Base-by-base conservation (phyloP, 2,888 invertebrate genomes). In the Ametastegia equiseti region DNA sequence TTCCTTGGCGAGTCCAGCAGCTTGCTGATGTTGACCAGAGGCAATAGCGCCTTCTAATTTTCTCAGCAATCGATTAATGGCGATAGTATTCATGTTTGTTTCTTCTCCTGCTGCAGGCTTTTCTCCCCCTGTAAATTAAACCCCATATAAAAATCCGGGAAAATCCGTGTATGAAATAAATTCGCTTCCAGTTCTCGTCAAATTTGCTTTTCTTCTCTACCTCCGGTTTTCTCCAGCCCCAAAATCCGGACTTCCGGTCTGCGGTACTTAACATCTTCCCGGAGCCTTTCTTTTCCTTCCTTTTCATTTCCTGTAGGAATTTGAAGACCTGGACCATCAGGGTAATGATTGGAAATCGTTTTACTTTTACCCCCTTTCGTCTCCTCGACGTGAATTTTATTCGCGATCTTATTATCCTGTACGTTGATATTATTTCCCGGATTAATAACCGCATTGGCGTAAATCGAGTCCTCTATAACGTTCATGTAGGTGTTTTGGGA, bases 11-110 rank as follows among this genome's bases (percentile, higher is more conserved):
- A 96, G 94, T 83, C 94, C 94, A 0, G 97, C 95, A 1, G 97
- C 97, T 85, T 95, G 94, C 75, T 93, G 93, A 91, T 96, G 94
- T 87, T 97, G 95, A 7, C 97, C 97, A 88, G 94, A 94, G 2
- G 95, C 94, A 86, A 97, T 97, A 1, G 97, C 96, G 80, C 94
- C 93, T 91, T 97, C 97, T 80, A 97, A 92, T 90, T 95, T 94
- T 89, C 94, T 94, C 85, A 97, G 92, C 84, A 96, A 91, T 87
- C 93, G 92, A 89, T 94, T 94, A 77, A 95, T 93, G 81, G 94
- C 94, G 84, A 94, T 89, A 1, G 94, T 94, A 87, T 94, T 94
- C 86, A 93, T 93, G 84, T 92, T 92, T 65, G 63, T 60, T 42
- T 42, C 78, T 13, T 50, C 3, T 5, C 5, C 7, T 0, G 0